Evolutionary conservation across 2,888 invertebrate genomes (phyloP), one percentile per base, ranked within the genome.

Genomic region (Synergus umbraculus): DNA sequence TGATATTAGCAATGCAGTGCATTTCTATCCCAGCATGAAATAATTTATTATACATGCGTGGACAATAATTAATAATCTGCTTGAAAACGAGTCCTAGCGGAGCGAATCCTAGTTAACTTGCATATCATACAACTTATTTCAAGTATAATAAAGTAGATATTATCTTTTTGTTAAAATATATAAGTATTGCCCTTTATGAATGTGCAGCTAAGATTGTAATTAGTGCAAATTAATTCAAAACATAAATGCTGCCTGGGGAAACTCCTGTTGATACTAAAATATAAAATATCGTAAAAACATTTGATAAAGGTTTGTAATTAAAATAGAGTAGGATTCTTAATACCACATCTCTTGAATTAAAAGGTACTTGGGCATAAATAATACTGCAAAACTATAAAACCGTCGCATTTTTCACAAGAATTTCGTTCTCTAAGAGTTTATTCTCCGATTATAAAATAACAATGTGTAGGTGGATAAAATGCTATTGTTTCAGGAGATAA

Each of bases 31-130:
- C 29, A 49, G 69, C 49, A 69, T 69, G 69, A 4, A 69, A 49
- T 69, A 69, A 69, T 69, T 69, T 69, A 54, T 69, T 69, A 69
- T 49, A 69, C 69, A 69, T 69, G 69, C 49, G 49, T 69, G 69
- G 69, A 69, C 49, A 69, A 69, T 69, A 49, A 69, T 69, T 69
- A 69, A 37, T 69, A 69, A 49, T 69, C 46, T 69, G 29, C 69
- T 69, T 54, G 22, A 69, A 54, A 69, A 69, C 69, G 69, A 49
- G 69, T 69, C 69, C 69, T 69, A 69, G 69, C 29, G 37, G 37
- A 69, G 69, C 69, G 49, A 69, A 69, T 49, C n/a, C 69, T 69
- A 9, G 69, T 49, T 69, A 69, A 8, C 49, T 69, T 15, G 29
- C 5, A 69, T 69, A 49, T 69, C 29, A 29, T 13, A 46, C 29